phyloP scores from a whole-genome alignment of 2,797 vertebrate genomes.

The Pipistrellus kuhlii region DNA sequence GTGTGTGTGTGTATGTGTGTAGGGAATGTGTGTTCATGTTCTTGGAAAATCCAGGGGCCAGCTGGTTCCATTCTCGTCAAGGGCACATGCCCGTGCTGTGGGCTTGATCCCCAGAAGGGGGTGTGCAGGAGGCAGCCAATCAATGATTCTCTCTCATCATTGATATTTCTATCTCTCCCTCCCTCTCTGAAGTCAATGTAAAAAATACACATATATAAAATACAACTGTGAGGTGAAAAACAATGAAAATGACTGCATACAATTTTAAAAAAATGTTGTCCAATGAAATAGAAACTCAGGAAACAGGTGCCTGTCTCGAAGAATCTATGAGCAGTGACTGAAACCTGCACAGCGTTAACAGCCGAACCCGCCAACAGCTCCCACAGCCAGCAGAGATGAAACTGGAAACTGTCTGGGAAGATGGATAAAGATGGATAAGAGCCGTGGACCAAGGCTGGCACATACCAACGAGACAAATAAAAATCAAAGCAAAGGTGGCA shows the following conservation, averaged over 20 bases:
- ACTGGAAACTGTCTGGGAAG: neutral
- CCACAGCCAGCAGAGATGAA: neutral
- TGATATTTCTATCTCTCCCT: too few species aligned
- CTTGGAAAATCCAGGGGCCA: too few species aligned
- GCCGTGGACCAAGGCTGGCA: neutral
- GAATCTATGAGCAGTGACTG: neutral
- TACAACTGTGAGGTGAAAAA: neutral
- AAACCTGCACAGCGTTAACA: neutral
- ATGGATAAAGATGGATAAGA: neutral
- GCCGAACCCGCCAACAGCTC: neutral
- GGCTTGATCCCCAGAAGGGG: too few species aligned
- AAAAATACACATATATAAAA: neutral
- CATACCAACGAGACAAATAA: neutral
- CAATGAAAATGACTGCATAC: neutral
- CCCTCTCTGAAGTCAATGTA: too few species aligned
- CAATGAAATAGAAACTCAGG: neutral
- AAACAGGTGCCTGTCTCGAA: neutral
- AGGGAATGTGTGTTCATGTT: too few species aligned
- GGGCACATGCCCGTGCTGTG: too few species aligned
- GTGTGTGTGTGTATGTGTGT: too few species aligned
- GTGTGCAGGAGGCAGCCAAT: too few species aligned
- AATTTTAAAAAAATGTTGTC: neutral
- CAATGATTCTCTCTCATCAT: too few species aligned
- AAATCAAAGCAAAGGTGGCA: neutral
- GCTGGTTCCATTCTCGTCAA: too few species aligned